phyloP scores from a whole-genome alignment of 2,888 invertebrate species.

The Plebejus anna region DNA sequence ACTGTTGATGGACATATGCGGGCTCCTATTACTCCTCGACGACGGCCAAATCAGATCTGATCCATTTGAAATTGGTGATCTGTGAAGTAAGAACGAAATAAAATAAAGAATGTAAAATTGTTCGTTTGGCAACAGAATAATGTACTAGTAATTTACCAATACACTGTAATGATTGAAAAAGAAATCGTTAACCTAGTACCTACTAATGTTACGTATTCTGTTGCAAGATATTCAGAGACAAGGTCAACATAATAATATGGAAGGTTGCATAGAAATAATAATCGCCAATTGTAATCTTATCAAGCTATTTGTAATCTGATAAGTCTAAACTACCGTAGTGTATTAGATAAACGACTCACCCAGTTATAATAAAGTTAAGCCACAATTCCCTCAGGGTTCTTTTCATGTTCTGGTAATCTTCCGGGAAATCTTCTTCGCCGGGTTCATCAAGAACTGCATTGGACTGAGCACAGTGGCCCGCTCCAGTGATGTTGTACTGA shows the following conservation, averaged over 20 bases:
- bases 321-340: neutral
- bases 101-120: no score
- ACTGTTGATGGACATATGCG: conserved; percentile 19
- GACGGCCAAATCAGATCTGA: conserved; percentile 2
- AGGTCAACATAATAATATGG: neutral
- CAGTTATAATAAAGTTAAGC: conserved; percentile 26
- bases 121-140: no score
- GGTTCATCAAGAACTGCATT: conserved; percentile 41
- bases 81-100: neutral
- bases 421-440: conserved; percentile 36
- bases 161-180: no score
- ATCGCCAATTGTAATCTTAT: neutral
- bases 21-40: neutral
- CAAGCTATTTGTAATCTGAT: neutral
- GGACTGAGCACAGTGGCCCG: conserved; percentile 46
- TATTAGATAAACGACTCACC: neutral
- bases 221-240: neutral
- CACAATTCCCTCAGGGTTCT: conserved; percentile 23
- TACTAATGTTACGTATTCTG: no score
- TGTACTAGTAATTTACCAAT: no score
- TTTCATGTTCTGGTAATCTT: conserved; percentile 16
- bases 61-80: conserved; percentile 10
- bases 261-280: neutral
- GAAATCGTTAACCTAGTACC: no score
- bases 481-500: conserved; percentile 39